Evolutionary conservation across 2,888 invertebrate species (phyloP), one percentile per base, ranked within the genome.

Genomic region (Drosophila rubida): DNA sequence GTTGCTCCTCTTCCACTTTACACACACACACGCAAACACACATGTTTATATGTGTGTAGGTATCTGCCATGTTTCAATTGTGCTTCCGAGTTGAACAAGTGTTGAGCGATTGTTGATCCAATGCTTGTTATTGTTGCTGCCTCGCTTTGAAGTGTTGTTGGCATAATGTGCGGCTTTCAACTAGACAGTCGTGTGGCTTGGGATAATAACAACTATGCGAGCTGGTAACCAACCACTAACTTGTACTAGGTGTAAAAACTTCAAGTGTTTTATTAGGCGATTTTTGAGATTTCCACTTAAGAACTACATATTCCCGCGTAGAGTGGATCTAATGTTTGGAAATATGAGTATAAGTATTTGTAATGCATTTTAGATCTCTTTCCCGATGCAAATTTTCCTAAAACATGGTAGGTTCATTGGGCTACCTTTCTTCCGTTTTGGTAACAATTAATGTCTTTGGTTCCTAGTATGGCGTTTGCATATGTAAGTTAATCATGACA

Each of bases 61-160:
- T 27, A 22, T 23, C 42, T 19, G 37, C 60, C 48, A 39, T 57
- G 50, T 69, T 80, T 80, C 79, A 78, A 84, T 81, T 78, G 70
- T 41, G 61, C 63, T 69, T 44, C 22, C 54, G 51, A 73, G 64
- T 69, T 63, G 61, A 42, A 50, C 16, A 32, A 77, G 78, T 67
- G 65, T 58, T 49, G 67, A 61, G 39, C 46, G 50, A 49, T 27
- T 45, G 67, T 44, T 67, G 61, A 45, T 60, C 44, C 22, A 32
- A 14, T 35, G 35, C 19, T 57, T 45, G 50, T 62, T 46, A 23
- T 48, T 45, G 39, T 13, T 50, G 57, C 39, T 54, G 50, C 46
- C 46, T 50, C 8, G 59, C 39, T 55, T 64, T 82, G 67, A 82
- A 82, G 86, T 59, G 80, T 63, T 72, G 67, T 70, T 80, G 73